phyloP scores from a whole-genome alignment of 64 coral and sea anemone species.

The Stichodactyla helianthus region DNA sequence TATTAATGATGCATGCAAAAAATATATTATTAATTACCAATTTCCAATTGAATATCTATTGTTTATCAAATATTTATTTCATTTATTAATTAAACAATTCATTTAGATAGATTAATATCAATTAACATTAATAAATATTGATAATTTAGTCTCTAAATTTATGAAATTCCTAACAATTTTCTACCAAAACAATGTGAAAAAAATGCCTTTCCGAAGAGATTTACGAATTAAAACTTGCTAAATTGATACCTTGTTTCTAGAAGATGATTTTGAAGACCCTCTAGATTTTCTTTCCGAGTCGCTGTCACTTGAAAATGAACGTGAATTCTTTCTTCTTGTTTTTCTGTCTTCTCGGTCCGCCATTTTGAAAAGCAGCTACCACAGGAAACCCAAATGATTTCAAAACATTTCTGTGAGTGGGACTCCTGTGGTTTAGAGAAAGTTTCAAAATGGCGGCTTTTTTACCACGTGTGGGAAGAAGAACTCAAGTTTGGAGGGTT shows the following conservation, averaged over 20 bases:
- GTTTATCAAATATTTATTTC: background rate
- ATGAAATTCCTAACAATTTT: background rate
- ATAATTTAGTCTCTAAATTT: background rate
- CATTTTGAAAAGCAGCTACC: slow-evolving; percentile 61
- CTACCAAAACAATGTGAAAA: background rate
- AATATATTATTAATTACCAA: background rate
- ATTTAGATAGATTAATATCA: background rate
- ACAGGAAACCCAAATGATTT: slow-evolving; percentile 26
- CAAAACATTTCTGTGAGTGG: background rate
- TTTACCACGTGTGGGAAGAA: slow-evolving; percentile 33
- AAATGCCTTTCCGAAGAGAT: background rate
- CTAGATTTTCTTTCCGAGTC: slow-evolving; percentile 1
- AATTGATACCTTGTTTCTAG: background rate
- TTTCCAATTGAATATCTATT: background rate
- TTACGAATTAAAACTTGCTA: background rate
- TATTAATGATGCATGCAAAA: too few relatives aligned
- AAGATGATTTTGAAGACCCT: slow-evolving; percentile 5
- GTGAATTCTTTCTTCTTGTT: slow-evolving; percentile 16
- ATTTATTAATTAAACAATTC: background rate
- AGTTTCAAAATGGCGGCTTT: slow-evolving; percentile 67
- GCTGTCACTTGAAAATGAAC: slow-evolving; percentile 8
- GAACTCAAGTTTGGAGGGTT: background rate
- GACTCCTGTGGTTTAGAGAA: background rate
- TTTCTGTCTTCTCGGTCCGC: slow-evolving; percentile 42
- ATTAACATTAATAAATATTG: background rate